Evolutionary conservation across 2,888 invertebrate species (phyloP).

Genomic region (Slavum lentiscoides): DNA sequence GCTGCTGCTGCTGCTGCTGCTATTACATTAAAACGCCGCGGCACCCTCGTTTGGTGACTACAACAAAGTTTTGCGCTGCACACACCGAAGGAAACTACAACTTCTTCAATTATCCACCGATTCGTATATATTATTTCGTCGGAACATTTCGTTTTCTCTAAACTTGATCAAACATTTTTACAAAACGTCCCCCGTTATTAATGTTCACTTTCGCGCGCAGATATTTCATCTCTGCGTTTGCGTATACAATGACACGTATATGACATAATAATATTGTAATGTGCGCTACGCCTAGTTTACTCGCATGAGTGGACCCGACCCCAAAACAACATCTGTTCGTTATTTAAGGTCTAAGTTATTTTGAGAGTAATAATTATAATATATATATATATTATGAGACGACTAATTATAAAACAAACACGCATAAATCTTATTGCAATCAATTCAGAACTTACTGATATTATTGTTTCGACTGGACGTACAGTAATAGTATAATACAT

Average conservation of each 20-base stretch:
- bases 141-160: neutral
- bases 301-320: too few species aligned
- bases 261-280: neutral
- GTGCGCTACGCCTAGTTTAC: too few species aligned
- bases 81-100: slow-evolving; percentile 1
- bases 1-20: too few species aligned
- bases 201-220: neutral
- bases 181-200: neutral
- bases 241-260: neutral
- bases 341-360: too few species aligned
- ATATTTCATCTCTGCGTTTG: neutral
- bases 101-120: slow-evolving; percentile 14
- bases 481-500: too few species aligned
- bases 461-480: too few species aligned
- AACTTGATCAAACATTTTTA: neutral
- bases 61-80: neutral
- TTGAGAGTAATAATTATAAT: too few species aligned
- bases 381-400: too few species aligned
- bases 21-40: neutral
- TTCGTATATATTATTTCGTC: neutral
- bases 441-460: too few species aligned
- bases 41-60: neutral
- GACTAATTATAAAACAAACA: too few species aligned
- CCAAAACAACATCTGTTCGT: too few species aligned
- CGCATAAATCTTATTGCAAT: too few species aligned